phyloP scores from a whole-genome alignment of 2,113 vertebrate genomes.

The Eclectus roratus region DNA sequence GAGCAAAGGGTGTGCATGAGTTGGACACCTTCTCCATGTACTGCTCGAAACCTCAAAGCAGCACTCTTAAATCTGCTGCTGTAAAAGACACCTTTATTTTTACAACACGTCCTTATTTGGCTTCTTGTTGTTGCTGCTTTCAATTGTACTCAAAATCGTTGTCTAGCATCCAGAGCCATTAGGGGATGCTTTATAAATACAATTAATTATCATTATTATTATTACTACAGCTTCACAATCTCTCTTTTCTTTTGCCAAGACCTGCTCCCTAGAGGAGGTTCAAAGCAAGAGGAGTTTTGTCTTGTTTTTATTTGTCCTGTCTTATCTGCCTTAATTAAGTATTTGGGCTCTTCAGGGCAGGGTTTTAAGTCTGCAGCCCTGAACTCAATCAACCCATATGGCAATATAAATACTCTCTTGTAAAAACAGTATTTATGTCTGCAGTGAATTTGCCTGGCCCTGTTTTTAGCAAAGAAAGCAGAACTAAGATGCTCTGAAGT shows the following conservation, averaged over 20 bases:
- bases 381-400: not conserved
- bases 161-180: not conserved
- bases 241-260: constrained; percentile 63
- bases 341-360: constrained; percentile 21
- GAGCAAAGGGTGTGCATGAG: fast-evolving
- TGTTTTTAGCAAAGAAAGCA: not conserved
- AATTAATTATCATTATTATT: constrained; percentile 62
- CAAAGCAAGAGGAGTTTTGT: constrained; percentile 53
- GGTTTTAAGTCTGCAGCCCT: constrained; percentile 6
- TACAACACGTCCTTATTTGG: not conserved
- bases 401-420: not conserved
- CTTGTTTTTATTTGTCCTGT: constrained; percentile 48
- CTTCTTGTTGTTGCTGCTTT: not conserved
- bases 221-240: constrained; percentile 37
- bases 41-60: not conserved
- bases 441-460: not conserved
- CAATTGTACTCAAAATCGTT: not conserved
- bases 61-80: not conserved
- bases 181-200: constrained; percentile 45
- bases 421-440: constrained; percentile 25
- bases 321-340: constrained; percentile 54
- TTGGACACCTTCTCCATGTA: not conserved
- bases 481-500: not conserved
- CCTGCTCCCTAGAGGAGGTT: constrained; percentile 50
- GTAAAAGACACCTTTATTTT: not conserved